Percentiles rank a stretch among this genome's conserved stretches.
phyloP scores from a whole-genome alignment of 1,140 invertebrate genomes.

The Ceratosolen solmsi region DNA sequence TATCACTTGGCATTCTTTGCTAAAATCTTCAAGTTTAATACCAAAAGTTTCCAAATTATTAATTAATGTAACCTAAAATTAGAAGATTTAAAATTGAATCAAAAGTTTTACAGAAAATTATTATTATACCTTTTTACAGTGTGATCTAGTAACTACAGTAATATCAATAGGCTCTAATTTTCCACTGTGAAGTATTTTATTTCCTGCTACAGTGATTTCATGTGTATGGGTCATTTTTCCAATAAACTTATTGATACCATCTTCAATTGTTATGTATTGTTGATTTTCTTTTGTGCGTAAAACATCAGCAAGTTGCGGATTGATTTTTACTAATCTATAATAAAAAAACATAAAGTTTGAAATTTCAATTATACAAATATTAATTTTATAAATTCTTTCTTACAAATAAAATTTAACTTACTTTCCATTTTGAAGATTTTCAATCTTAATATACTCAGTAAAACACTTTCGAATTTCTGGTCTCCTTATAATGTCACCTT shows the following conservation, averaged over 20 bases:
- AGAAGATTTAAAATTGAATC: background rate
- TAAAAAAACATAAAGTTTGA: background rate
- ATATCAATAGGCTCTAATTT: slow-evolving; percentile 87
- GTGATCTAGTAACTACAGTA: slow-evolving; percentile 82
- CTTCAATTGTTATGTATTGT: slow-evolving; percentile 79
- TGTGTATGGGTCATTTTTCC: slow-evolving; percentile 85
- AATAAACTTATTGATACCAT: slow-evolving; percentile 80
- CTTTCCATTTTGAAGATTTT: slow-evolving; percentile 78
- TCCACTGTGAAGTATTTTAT: slow-evolving; percentile 78
- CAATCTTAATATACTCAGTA: slow-evolving; percentile 84
- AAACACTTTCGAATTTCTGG: slow-evolving; percentile 81
- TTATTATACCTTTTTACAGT: slow-evolving; percentile 88
- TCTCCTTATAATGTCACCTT: slow-evolving; percentile 81
- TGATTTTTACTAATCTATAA: slow-evolving; percentile 75
- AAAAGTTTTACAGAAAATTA: background rate
- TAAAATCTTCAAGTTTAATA: slow-evolving; percentile 85
- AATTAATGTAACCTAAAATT: slow-evolving; percentile 84
- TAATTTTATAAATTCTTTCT: background rate
- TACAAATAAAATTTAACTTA: slow-evolving; percentile 52
- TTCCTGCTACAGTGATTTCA: slow-evolving; percentile 78
- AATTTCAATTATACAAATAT: slow-evolving; percentile 21
- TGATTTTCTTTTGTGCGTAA: slow-evolving; percentile 70
- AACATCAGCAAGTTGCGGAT: slow-evolving; percentile 70
- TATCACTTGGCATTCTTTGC: slow-evolving; percentile 87
- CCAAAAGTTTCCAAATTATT: slow-evolving; percentile 91